Percentiles rank a stretch among this genome's conserved stretches.
Evolutionary conservation across 2,113 vertebrate species (phyloP).

Genomic region (Bostrychus sinensis): DNA sequence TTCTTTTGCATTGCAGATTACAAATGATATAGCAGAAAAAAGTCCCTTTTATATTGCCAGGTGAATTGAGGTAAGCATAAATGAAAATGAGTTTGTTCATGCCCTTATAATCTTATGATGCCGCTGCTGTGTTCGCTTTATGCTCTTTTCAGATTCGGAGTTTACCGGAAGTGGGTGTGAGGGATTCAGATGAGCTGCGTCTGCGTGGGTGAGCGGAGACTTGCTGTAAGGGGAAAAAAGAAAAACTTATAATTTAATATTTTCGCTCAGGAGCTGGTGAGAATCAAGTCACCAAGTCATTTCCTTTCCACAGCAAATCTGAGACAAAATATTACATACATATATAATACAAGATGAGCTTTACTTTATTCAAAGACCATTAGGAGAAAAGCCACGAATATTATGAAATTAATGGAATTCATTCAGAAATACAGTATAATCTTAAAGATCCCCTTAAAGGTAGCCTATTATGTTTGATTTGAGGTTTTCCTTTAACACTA

Average conservation of each 20-base stretch:
- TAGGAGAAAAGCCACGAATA: too few relatives aligned
- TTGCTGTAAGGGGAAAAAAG: constrained; percentile 17
- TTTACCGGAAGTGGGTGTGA: constrained; percentile 16
- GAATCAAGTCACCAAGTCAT: not conserved
- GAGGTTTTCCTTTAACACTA: too few relatives aligned
- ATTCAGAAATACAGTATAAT: too few relatives aligned
- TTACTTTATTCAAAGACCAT: too few relatives aligned
- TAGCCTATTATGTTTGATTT: too few relatives aligned
- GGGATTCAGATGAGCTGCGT: constrained; percentile 25
- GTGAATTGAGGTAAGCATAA: not conserved
- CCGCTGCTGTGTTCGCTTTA: not conserved
- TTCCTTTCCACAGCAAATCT: too few relatives aligned
- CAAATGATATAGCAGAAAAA: not conserved
- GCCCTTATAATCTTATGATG: not conserved
- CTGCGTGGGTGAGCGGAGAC: constrained; percentile 36
- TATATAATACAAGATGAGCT: too few relatives aligned
- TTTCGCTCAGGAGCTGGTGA: constrained; percentile 20
- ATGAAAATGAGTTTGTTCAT: not conserved
- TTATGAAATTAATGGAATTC: too few relatives aligned
- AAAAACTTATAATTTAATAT: constrained; percentile 30
- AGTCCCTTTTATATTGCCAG: too few relatives aligned
- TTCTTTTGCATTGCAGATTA: not conserved
- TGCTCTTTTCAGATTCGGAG: constrained; percentile 11
- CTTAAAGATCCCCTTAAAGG: too few relatives aligned
- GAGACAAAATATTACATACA: too few relatives aligned